Percentiles rank a stretch among this genome's conserved stretches.
phyloP scores from a whole-genome alignment of 2,888 invertebrate species.

The Sphecodes monilicornis region DNA sequence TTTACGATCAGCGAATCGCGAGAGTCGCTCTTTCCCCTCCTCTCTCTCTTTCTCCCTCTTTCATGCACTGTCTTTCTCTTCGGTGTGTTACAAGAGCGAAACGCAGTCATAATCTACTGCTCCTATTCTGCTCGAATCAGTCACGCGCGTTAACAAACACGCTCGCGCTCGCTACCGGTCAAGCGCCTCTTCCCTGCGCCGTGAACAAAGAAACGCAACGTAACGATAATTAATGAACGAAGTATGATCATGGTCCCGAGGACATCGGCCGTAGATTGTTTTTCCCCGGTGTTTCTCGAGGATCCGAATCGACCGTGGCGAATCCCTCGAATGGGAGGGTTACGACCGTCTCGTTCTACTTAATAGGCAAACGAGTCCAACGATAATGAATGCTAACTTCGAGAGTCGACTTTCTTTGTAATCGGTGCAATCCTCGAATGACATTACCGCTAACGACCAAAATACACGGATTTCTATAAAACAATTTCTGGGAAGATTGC shows the following conservation, averaged over 20 bases:
- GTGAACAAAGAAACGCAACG: constrained; percentile 26
- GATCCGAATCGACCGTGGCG: constrained; percentile 17
- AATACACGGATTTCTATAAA: neutral
- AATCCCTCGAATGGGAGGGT: neutral
- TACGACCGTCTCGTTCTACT: constrained; percentile 37
- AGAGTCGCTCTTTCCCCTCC: neutral
- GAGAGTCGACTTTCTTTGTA: neutral
- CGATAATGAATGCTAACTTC: neutral
- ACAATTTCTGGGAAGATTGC: neutral
- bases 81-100: constrained; percentile 16
- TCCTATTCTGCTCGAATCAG: constrained; percentile 43
- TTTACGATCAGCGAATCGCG: constrained; percentile 43
- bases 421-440: neutral
- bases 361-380: constrained; percentile 28
- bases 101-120: constrained; percentile 30
- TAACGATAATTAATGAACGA: constrained; percentile 41
- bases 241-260: neutral
- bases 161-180: constrained; percentile 22
- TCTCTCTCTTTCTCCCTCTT: neutral
- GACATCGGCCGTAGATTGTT: constrained; percentile 13
- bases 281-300: neutral
- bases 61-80: neutral
- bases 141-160: constrained; percentile 41
- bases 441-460: neutral
- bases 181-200: neutral